A percentile compares a stretch with the other conserved stretches of the same genome.
These are phyloP conservation scores for Nemopilema nomurai DNA, from an alignment of 30 jellyfish, hydroid and myxozoan species.

Conservation along the genomic window DNA sequence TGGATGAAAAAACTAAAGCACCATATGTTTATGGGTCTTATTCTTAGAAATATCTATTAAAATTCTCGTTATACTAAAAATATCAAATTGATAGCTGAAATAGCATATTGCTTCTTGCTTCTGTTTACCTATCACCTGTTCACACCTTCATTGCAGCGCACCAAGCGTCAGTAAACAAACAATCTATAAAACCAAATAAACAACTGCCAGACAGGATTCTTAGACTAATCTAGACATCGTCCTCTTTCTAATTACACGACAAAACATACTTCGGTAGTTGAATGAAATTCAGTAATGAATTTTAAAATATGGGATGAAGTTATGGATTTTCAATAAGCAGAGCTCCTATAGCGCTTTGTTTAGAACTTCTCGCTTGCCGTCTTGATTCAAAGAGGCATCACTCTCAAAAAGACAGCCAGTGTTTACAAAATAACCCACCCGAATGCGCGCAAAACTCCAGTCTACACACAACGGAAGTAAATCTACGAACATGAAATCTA, in stretches of 20 bases:
- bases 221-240: background rate
- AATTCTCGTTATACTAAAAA: background rate
- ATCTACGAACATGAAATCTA: background rate
- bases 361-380: background rate
- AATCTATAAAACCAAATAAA: background rate
- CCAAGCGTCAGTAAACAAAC: background rate
- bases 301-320: too few relatives aligned
- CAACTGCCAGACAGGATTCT: background rate
- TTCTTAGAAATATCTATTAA: background rate
- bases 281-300: too few relatives aligned
- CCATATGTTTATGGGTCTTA: background rate
- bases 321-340: too few relatives aligned
- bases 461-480: background rate
- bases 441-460: background rate
- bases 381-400: background rate
- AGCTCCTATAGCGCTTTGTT: too few relatives aligned
- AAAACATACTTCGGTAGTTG: too few relatives aligned
- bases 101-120: background rate
- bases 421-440: background rate
- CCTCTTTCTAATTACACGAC: too few relatives aligned
- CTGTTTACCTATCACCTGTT: background rate
- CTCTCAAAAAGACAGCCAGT: background rate
- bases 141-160: background rate
- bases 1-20: too few relatives aligned
- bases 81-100: background rate